Base-by-base conservation (phyloP, 2,797 vertebrate genomes). In the Acropternis orthonyx region DNA sequence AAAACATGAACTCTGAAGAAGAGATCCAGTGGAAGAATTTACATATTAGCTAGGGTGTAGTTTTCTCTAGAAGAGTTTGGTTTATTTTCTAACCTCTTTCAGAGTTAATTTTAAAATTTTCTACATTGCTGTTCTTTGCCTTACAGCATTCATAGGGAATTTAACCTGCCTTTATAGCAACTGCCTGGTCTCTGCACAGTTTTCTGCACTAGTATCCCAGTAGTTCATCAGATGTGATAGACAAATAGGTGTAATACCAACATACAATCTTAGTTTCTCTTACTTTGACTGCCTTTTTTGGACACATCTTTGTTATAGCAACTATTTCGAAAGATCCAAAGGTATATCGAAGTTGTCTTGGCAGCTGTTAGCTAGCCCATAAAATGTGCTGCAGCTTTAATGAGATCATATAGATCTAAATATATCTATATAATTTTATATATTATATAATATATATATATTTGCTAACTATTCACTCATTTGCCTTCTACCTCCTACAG, bases 391-490 rank as follows among this genome's bases (percentile, higher is more conserved):
- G 77, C 89, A 85, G 73, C 69, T 94, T 95, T 96, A 96, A 80
- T 96, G 90, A 96, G 88, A 92, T 92, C 85, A 94, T 92, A 85
- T 74, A 73, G 21, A 63, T 92, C 82, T 94, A 93, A 95, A 92
- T 66, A 76, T 93, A 95, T 81, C 69, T 62, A 87, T 95, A 84
- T 93, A 90, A 92, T 92, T 80, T 74, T 93, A 72, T 87, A 48
- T 81, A 68, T 83, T 95, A 86, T 92, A 85, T 37, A 37, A 37
- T 37, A 96, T 93, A 89, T 61, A 87, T 88, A 56, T 96, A 93
- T 96, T 96, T 96, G 92, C 85, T 96, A 96, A 93, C 91, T 94
- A 69, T 83, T 91, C 93, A 85, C 89, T 97, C 94, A 88, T 96
- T 93, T 96, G 79, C 92, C 66, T 97, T 95, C 91, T 89, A 26